A percentile compares a stretch with the other conserved stretches of the same genome.
phyloP scores from a whole-genome alignment of 2,797 vertebrate species.

The Lepus oiostolus region DNA sequence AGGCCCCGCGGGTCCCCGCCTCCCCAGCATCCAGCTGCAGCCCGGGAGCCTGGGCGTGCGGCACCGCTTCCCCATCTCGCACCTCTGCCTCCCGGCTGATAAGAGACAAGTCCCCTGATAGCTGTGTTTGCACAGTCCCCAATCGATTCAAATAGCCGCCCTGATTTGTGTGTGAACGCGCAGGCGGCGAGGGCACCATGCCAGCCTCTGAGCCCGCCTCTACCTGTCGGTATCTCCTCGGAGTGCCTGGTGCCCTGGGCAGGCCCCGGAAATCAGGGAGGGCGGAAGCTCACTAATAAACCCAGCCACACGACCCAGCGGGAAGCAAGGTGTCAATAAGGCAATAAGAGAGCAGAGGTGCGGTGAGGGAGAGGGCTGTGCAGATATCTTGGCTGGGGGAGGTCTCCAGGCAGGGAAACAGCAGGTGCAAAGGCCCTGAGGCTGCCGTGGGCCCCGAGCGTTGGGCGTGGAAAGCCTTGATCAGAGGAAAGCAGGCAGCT shows the following conservation, averaged over 20 bases:
- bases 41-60: background rate
- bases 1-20: background rate
- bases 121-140: slow-evolving; percentile 72
- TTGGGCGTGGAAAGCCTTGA: background rate
- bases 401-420: background rate
- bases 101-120: slow-evolving; percentile 72
- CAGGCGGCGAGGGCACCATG: background rate
- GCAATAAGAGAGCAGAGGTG: background rate
- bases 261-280: background rate
- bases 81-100: slow-evolving; percentile 65
- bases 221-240: background rate
- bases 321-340: no score
- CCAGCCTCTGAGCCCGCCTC: slow-evolving; percentile 43
- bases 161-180: slow-evolving; percentile 68
- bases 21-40: background rate
- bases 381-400: accelerated
- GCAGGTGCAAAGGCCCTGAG: background rate
- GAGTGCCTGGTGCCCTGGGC: background rate
- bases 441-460: background rate
- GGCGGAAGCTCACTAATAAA: background rate
- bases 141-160: slow-evolving; percentile 65
- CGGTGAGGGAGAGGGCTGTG: background rate
- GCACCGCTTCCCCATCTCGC: background rate
- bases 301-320: background rate
- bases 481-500: background rate